phyloP scores from a whole-genome alignment of 2,888 invertebrate genomes.

The Norana najaformis region DNA sequence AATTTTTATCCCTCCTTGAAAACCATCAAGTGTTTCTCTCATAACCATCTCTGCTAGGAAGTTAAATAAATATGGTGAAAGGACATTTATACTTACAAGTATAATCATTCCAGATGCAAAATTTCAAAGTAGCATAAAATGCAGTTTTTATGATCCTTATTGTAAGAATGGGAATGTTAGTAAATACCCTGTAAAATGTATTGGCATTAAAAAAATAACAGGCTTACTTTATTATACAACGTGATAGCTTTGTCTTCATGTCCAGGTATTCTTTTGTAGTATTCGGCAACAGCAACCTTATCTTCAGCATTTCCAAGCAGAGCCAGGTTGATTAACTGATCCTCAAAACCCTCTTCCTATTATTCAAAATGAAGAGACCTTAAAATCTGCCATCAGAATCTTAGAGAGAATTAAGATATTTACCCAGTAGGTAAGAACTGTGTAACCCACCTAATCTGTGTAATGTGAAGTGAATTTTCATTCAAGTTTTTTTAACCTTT shows the following conservation, averaged over 20 bases:
- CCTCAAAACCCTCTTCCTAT: slow-evolving; percentile 64
- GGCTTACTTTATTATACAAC: slow-evolving; percentile 83
- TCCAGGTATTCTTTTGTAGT: slow-evolving; percentile 79
- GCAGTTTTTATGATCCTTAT: background rate
- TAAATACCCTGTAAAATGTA: background rate
- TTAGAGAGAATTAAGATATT: background rate
- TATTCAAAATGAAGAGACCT: background rate
- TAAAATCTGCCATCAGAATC: background rate
- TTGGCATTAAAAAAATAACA: background rate
- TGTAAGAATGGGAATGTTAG: background rate
- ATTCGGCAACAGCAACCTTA: slow-evolving; percentile 84
- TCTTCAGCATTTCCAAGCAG: slow-evolving; percentile 78
- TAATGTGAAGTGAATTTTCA: too few species aligned
- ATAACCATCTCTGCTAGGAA: too few species aligned
- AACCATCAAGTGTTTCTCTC: too few species aligned
- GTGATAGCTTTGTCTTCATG: slow-evolving; percentile 84
- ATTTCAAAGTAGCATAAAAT: background rate
- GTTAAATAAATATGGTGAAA: too few species aligned
- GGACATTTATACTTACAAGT: background rate
- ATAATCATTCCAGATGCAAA: too few species aligned
- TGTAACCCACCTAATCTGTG: too few species aligned
- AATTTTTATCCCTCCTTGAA: too few species aligned
- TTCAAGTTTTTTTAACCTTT: too few species aligned
- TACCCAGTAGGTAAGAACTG: too few species aligned
- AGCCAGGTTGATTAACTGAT: slow-evolving; percentile 86